Percentiles rank a stretch among this genome's conserved stretches.
phyloP scores from a whole-genome alignment of 1,140 invertebrate genomes.

The Sarcophaga bullata region DNA sequence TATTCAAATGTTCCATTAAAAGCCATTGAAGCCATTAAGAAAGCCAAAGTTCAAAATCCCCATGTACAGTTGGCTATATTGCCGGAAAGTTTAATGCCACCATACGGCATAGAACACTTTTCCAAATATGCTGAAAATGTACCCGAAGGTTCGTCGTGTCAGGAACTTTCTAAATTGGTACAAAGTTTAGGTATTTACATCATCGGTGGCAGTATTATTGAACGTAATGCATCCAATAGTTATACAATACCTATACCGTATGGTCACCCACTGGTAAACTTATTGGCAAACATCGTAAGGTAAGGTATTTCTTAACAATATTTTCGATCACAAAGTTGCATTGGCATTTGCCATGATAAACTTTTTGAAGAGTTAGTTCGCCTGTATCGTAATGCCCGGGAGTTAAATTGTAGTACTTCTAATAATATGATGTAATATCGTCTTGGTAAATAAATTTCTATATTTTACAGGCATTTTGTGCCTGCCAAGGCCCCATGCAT shows the following conservation, averaged over 20 bases:
- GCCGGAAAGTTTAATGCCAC: constrained; percentile 95
- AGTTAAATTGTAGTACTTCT: not conserved
- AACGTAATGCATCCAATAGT: constrained; percentile 69
- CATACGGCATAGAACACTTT: constrained; percentile 83
- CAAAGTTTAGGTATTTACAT: constrained; percentile 82
- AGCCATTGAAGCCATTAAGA: constrained; percentile 76
- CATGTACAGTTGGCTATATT: constrained; percentile 78
- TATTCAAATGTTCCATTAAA: constrained; percentile 75
- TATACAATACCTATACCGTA: constrained; percentile 92
- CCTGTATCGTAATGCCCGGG: constrained; percentile 75
- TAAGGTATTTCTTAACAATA: constrained; percentile 64
- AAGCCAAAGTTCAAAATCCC: constrained; percentile 75
- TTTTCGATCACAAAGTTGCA: constrained; percentile 77
- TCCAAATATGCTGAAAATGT: constrained; percentile 86
- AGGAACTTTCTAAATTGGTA: constrained; percentile 77
- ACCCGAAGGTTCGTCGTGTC: constrained; percentile 78
- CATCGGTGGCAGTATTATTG: constrained; percentile 91
- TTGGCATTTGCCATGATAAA: constrained; percentile 95
- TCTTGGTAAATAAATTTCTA: no score
- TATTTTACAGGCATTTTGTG: constrained; percentile 97
- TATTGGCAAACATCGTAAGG: constrained; percentile 79
- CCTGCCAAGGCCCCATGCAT: constrained; percentile 92
- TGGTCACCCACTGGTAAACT: constrained; percentile 84
- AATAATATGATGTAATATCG: no score
- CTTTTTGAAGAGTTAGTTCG: constrained; percentile 90